Base-by-base conservation (phyloP, 2,113 vertebrate genomes). In the Strix uralensis region DNA sequence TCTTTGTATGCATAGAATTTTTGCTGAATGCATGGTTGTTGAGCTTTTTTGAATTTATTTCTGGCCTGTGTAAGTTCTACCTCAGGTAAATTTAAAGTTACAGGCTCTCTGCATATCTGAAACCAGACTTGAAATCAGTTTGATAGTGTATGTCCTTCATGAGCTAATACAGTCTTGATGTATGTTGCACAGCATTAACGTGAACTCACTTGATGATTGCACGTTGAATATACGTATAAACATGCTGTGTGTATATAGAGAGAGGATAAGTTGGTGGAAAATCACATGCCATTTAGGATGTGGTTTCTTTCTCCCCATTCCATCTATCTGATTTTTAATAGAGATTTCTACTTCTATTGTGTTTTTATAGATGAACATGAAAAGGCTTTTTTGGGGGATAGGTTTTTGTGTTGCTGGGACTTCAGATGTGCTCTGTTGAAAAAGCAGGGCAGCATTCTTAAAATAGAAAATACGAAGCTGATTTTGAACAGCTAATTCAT, bases 191-290 rank as follows among this genome's bases (percentile, higher is more conserved):
- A 54, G 9, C 29, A 11, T 12, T 73, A 19, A 11, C 11, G 27
- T 21, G 47, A 75, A 11, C 10, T 62, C 16, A 3, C 9, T 38
- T 29, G 32, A 12, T 44, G 51, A 18, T 42, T 49, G 5, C 29
- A 1, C 15, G 3, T 59, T 63, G 36, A 13, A 0, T 40, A 2
- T 38, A n/a, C 16, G 0, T 32, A 15, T 11, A 13, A 44, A 27
- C 2, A 3, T 73, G 32, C n/a, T 63, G 4, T 18, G 1, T 27
- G 4, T 21, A 1, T 49, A 7, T 22, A 8, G 32, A 13, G 18
- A 21, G 10, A 32, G 63, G 17, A 7, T 40, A 34, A 44, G 5
- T 11, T 59, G 21, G 19, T 77, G 49, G 25, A 49, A 92, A 70
- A 36, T 58, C 10, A 8, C 13, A 1, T 15, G 3, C 11, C 25